A percentile compares a stretch with the other conserved stretches of the same genome.
Conservation (phyloP, 2,113 vertebrate genomes). For the Rhinogobius similis region DNA sequence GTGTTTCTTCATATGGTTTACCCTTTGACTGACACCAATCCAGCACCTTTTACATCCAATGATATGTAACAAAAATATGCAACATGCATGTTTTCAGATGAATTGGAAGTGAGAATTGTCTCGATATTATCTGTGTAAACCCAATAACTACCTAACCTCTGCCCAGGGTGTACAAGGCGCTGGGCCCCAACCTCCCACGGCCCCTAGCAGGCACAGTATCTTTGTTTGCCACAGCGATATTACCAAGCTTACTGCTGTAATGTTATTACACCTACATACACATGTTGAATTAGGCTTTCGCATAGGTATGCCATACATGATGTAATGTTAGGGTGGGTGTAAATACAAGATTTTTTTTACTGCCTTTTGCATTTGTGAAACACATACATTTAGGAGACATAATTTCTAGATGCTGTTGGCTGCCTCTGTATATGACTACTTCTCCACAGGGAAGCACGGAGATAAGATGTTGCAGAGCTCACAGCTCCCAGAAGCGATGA, state of each 20-base stretch:
- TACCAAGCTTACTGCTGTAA: background rate
- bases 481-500: slow-evolving; percentile 14
- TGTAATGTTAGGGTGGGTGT: slow-evolving; percentile 26
- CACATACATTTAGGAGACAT: slow-evolving; percentile 1
- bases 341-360: slow-evolving; percentile 22
- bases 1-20: background rate
- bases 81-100: background rate
- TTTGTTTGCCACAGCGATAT: background rate
- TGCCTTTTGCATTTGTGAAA: slow-evolving; percentile 17
- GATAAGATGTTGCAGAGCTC: background rate
- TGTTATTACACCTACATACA: background rate
- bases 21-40: background rate
- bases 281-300: background rate
- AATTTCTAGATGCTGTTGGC: background rate
- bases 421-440: background rate
- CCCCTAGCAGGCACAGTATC: background rate
- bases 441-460: slow-evolving; percentile 7
- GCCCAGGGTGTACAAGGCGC: background rate
- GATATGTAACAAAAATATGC: background rate
- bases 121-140: background rate
- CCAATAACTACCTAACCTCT: background rate
- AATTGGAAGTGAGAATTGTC: background rate
- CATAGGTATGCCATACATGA: slow-evolving; percentile 7
- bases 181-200: background rate
- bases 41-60: background rate